A percentile compares a stretch with the other conserved stretches of the same genome.
Evolutionary conservation across 2,797 vertebrate species (phyloP).

Genomic region (Notamacropus eugenii): DNA sequence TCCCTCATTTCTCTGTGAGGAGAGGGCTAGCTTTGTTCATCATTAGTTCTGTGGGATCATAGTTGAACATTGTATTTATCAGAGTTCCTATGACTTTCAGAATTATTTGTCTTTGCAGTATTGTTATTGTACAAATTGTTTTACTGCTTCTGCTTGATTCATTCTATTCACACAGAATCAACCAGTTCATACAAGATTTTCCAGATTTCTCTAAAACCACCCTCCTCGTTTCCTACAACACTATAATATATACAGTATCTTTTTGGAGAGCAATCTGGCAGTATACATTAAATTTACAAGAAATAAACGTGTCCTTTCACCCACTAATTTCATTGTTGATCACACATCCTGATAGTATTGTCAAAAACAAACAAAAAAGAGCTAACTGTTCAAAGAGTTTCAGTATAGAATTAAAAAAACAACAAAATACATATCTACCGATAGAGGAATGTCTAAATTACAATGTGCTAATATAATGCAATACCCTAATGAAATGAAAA

Average conservation of each 20-base stretch:
- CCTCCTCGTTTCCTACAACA: background rate
- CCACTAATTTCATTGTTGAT: background rate
- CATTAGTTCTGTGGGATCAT: background rate
- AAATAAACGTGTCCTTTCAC: background rate
- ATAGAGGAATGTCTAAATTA: background rate
- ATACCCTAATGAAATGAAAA: background rate
- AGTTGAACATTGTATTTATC: background rate
- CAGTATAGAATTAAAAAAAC: background rate
- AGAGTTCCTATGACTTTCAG: background rate
- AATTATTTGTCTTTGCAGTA: background rate
- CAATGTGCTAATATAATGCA: background rate
- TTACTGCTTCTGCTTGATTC: background rate
- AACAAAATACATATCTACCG: background rate
- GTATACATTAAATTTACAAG: background rate
- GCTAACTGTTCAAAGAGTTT: background rate
- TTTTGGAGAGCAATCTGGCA: background rate
- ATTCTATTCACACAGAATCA: background rate
- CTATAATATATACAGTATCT: background rate
- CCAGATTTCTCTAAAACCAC: background rate
- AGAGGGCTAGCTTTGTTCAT: background rate
- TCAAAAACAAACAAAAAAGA: background rate
- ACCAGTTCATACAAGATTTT: background rate
- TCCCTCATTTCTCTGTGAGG: background rate
- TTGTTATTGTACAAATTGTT: background rate
- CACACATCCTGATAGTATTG: background rate